Conservation (phyloP, 2,888 invertebrate genomes). For the Camptogramma bilineatum region DNA sequence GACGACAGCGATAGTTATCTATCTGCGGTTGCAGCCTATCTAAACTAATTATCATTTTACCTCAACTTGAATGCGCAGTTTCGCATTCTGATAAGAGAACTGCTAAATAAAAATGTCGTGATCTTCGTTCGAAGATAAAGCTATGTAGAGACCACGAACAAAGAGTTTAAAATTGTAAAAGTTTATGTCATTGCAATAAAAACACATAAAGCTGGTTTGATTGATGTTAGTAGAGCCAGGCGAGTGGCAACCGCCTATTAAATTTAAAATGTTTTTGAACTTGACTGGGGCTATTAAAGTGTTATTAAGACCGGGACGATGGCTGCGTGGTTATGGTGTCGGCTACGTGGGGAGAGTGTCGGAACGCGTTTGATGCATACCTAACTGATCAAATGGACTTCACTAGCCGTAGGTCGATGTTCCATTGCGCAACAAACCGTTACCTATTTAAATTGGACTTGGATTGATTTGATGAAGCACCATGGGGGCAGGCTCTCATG, state of each 20-base stretch:
- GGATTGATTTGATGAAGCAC: conserved; percentile 69
- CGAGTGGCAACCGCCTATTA: conserved; percentile 51
- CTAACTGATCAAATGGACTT: conserved; percentile 77
- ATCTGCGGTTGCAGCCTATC: conserved; percentile 33
- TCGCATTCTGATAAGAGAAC: conserved; percentile 10
- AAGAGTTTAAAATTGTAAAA: conserved; percentile 9
- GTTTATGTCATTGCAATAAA: conserved; percentile 44
- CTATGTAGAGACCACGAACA: background rate
- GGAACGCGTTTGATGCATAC: conserved; percentile 80
- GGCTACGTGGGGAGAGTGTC: conserved; percentile 58
- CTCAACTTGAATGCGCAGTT: conserved; percentile 10
- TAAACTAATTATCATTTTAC: conserved; percentile 35
- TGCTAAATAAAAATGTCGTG: conserved; percentile 14
- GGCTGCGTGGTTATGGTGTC: conserved; percentile 53
- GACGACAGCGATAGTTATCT: conserved; percentile 18
- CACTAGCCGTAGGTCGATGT: conserved; percentile 71
- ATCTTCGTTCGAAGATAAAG: conserved; percentile 2
- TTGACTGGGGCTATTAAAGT: conserved; percentile 63
- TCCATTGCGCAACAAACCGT: conserved; percentile 79
- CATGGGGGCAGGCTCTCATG: conserved; percentile 51
- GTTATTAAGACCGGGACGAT: conserved; percentile 63
- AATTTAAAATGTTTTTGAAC: conserved; percentile 64
- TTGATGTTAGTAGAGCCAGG: conserved; percentile 54
- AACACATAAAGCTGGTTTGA: conserved; percentile 51
- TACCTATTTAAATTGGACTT: conserved; percentile 80